Evolutionary conservation across 2,797 vertebrate genomes (phyloP), one percentile per base, ranked within the genome.

Genomic region (Girardinus metallicus): DNA sequence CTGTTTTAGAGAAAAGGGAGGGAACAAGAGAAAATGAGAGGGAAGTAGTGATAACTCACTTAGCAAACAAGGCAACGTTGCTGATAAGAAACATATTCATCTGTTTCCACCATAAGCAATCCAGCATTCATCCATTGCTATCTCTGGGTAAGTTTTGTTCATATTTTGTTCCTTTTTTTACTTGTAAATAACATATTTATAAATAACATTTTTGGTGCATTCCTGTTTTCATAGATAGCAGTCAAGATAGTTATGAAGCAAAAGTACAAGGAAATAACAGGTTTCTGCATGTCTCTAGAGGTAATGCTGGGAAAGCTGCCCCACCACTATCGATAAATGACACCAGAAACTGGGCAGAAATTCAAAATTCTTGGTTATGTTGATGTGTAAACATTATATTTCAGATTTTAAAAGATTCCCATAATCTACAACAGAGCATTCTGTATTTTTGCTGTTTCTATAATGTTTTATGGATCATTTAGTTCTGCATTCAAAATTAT

Each of bases 131-230:
- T 77, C 80, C 5, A 4, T 60, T 78, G 53, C 68, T 55, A 36
- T 75, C 74, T 77, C 3, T 80, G 82, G 86, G 92, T 90, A 87
- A 76, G 88, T 81, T 79, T 73, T 1, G 86, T 87, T 77, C 44
- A 83, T 83, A 75, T 82, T 83, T 85, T 26, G 82, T 39, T 72
- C 12, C 5, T 51, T 82, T 81, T 13, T 72, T 16, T 46, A 76
- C 70, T 47, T 29, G 49, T 62, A 5, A 77, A 60, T 80, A 26
- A 26, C 51, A 53, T 60, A 53, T 10, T 74, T 2, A 51, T 36
- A 44, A 73, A 85, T 60, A 21, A 79, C 13, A 73, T 51, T 18
- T 4, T 64, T 41, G 31, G 21, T 8, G 72, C 47, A 80, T 70
- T 81, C 12, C 41, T 78, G 73, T 81, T 15, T 70, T 9, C 34